A percentile compares a stretch with the other conserved stretches of the same genome.
These are phyloP conservation scores for Euclidia mi DNA, from an alignment of 2,888 invertebrate genomes.

Conservation along the genomic window DNA sequence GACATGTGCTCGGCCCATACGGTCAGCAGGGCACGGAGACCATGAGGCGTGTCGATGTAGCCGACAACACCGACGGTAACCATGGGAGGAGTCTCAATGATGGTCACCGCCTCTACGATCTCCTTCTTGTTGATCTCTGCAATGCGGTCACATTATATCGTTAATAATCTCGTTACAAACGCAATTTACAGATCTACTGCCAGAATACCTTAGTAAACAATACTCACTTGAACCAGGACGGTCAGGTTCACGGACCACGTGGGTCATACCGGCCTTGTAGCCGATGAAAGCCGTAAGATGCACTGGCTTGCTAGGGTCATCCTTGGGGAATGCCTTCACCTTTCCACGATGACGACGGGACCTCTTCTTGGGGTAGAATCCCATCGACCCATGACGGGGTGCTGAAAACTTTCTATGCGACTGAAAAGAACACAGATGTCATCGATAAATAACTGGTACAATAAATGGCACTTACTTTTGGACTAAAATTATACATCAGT, in stretches of 20 bases:
- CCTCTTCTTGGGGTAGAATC: constrained; percentile 99
- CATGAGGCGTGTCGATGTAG: constrained; percentile 99
- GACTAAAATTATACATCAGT: constrained; percentile 84
- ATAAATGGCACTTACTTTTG: neutral
- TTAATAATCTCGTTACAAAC: neutral
- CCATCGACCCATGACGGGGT: constrained; percentile 99
- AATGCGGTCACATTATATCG: constrained; percentile 6
- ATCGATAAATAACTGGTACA: neutral
- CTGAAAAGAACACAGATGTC: constrained; percentile 88
- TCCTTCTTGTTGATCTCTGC: constrained; percentile 99
- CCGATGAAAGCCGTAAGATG: constrained; percentile 99
- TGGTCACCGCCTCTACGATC: constrained; percentile 99
- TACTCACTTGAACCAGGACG: constrained; percentile 99
- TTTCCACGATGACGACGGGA: constrained; percentile 99
- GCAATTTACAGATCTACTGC: neutral
- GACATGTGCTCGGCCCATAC: constrained; percentile 99
- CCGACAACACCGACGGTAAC: constrained; percentile 99
- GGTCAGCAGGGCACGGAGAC: constrained; percentile 97
- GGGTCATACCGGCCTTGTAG: constrained; percentile 99
- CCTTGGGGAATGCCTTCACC: constrained; percentile 99
- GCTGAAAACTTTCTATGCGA: constrained; percentile 99
- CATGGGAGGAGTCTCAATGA: constrained; percentile 99
- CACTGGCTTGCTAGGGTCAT: constrained; percentile 98
- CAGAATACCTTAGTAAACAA: no score
- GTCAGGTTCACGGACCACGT: constrained; percentile 99